Percentiles rank a stretch among this genome's conserved stretches.
phyloP scores from a whole-genome alignment of 2,113 vertebrate species.

The Prunella himalayana region DNA sequence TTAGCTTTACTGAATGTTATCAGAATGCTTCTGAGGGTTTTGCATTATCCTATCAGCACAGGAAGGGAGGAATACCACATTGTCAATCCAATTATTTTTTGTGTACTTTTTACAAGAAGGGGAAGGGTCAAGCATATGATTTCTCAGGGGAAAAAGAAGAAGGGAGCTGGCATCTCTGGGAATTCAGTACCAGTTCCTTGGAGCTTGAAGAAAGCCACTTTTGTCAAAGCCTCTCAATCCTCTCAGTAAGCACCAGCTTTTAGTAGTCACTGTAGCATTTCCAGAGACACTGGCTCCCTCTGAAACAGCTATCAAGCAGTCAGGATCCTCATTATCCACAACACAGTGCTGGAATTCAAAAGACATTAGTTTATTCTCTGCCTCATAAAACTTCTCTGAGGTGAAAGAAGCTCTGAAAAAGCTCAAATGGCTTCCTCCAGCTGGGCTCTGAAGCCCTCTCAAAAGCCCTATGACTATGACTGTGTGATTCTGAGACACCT shows the following conservation, averaged over 20 bases:
- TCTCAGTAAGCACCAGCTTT: background rate
- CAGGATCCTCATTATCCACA: background rate
- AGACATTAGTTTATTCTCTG: background rate
- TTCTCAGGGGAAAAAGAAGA: background rate
- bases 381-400: background rate
- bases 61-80: background rate
- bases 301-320: background rate
- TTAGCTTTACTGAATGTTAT: slow-evolving; percentile 20
- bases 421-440: background rate
- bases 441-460: background rate
- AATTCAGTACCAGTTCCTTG: background rate
- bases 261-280: background rate
- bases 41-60: background rate
- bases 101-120: background rate
- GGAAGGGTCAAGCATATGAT: background rate
- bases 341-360: background rate
- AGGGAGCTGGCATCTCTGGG: background rate
- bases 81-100: background rate
- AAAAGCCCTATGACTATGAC: background rate
- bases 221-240: background rate
- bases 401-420: background rate
- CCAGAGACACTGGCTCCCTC: background rate
- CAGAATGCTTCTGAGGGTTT: slow-evolving; percentile 15
- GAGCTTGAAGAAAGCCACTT: background rate
- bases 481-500: background rate